These are phyloP conservation scores for Mus caroli DNA, from an alignment of 2,797 vertebrate genomes.

Conservation along the genomic window DNA sequence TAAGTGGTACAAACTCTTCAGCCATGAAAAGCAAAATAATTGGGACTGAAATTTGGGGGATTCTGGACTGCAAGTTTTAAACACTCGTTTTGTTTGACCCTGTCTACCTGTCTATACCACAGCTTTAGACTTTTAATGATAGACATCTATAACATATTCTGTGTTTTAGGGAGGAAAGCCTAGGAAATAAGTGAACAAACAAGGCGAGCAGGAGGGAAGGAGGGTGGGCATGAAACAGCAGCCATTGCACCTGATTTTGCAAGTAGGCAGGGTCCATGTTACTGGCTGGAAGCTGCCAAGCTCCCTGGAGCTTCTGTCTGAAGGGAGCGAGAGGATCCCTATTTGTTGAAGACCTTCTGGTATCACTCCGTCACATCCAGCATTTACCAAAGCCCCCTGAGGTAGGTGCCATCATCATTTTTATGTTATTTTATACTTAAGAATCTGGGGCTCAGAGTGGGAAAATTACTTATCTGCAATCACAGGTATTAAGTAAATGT, in stretches of 20 bases:
- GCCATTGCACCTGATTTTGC: slow-evolving; percentile 8
- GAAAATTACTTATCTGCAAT: slow-evolving; percentile 16
- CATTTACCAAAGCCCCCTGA: slow-evolving; percentile 39
- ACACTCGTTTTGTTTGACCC: slow-evolving; percentile 55
- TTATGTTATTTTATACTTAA: slow-evolving; percentile 15
- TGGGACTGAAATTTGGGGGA: slow-evolving; percentile 35
- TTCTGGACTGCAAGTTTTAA: slow-evolving; percentile 22
- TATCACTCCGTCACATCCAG: neutral
- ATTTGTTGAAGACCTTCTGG: slow-evolving; percentile 14
- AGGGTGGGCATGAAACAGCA: neutral
- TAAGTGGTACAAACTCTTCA: slow-evolving; percentile 23
- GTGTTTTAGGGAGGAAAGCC: slow-evolving; percentile 57
- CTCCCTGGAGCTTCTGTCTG: slow-evolving; percentile 48
- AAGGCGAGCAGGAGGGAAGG: neutral
- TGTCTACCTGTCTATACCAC: neutral
- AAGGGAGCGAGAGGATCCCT: neutral
- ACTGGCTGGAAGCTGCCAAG: slow-evolving; percentile 1
- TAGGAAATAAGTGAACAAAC: slow-evolving; percentile 28
- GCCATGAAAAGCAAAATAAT: slow-evolving; percentile 56
- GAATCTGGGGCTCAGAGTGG: slow-evolving; percentile 8
- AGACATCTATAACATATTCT: neutral
- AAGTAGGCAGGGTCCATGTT: neutral
- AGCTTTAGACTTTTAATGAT: neutral
- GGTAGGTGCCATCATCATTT: slow-evolving; percentile 2
- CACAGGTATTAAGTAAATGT: neutral